These are phyloP conservation scores for Botia almorhae DNA, from an alignment of 2,797 vertebrate genomes.

Conservation along the genomic window DNA sequence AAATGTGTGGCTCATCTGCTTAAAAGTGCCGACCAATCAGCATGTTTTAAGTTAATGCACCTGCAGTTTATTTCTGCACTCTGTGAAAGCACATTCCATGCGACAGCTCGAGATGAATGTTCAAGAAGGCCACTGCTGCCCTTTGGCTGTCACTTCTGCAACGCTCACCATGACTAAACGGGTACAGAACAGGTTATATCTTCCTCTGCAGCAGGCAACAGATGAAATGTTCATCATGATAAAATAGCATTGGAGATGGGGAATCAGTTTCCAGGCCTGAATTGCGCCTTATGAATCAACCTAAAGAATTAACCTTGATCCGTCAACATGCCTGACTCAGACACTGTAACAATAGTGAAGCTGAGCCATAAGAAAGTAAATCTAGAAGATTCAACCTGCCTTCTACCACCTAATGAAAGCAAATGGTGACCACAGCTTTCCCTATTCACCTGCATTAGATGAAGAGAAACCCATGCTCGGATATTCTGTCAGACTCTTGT, in stretches of 20 bases:
- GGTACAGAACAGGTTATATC: conserved; percentile 4
- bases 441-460: not conserved
- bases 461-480: not conserved
- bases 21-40: not conserved
- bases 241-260: conserved; percentile 7
- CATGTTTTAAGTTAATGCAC: conserved; percentile 4
- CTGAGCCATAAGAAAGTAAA: not conserved
- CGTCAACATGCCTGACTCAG: conserved; percentile 2
- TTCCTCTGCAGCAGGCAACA: conserved; percentile 25
- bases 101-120: conserved; percentile 8
- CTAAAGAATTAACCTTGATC: conserved; percentile 31
- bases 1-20: too few relatives aligned
- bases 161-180: conserved; percentile 23
- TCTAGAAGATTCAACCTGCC: not conserved
- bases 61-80: conserved; percentile 9
- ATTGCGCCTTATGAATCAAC: conserved; percentile 23
- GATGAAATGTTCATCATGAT: conserved; percentile 39
- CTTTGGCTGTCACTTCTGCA: conserved; percentile 24
- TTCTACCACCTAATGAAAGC: not conserved
- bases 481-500: not conserved
- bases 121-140: conserved; percentile 8
- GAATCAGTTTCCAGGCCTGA: not conserved
- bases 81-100: conserved; percentile 20
- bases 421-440: not conserved
- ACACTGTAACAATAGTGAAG: not conserved